Percentiles rank a stretch among this genome's conserved stretches.
phyloP scores from a whole-genome alignment of 2,888 invertebrate species.

The Taenaris catops region DNA sequence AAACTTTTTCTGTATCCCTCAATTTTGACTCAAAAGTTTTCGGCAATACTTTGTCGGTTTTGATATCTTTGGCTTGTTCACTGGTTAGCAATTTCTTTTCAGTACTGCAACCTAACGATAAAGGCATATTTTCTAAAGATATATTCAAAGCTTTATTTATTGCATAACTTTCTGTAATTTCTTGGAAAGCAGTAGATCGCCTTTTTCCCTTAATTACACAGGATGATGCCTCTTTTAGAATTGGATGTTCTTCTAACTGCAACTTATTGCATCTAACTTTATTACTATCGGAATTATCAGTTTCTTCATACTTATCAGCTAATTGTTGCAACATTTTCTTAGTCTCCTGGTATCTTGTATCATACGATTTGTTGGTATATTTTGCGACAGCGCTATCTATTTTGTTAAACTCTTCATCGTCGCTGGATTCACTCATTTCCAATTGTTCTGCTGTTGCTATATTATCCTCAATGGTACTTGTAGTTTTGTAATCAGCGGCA shows the following conservation, averaged over 20 bases:
- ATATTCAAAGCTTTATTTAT: constrained; percentile 61
- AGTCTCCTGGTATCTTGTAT: constrained; percentile 62
- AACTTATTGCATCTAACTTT: constrained; percentile 17
- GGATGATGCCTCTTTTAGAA: constrained; percentile 52
- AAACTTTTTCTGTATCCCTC: constrained; percentile 49
- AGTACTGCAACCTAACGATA: constrained; percentile 37
- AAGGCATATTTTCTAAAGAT: constrained; percentile 46
- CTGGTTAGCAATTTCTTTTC: constrained; percentile 23
- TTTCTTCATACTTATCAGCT: constrained; percentile 53
- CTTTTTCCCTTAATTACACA: constrained; percentile 42
- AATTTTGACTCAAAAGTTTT: constrained; percentile 49
- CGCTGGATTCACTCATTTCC: constrained; percentile 29
- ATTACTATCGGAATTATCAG: constrained; percentile 25
- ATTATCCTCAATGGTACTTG: constrained; percentile 11
- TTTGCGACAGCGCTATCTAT: constrained; percentile 62
- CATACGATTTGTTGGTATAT: constrained; percentile 62
- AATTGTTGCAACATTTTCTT: constrained; percentile 57
- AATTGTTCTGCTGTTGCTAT: constrained; percentile 17
- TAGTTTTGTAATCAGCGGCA: constrained; percentile 30
- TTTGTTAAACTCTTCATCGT: constrained; percentile 50
- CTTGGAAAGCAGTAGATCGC: constrained; percentile 42
- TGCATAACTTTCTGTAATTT: constrained; percentile 51
- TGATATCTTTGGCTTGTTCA: constrained; percentile 24
- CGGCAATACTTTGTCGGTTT: constrained; percentile 38
- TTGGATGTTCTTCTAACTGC: constrained; percentile 34